Percentiles rank a stretch among this genome's conserved stretches.
phyloP scores from a whole-genome alignment of 1,140 invertebrate species.

The Pogonognathellus flavescens region DNA sequence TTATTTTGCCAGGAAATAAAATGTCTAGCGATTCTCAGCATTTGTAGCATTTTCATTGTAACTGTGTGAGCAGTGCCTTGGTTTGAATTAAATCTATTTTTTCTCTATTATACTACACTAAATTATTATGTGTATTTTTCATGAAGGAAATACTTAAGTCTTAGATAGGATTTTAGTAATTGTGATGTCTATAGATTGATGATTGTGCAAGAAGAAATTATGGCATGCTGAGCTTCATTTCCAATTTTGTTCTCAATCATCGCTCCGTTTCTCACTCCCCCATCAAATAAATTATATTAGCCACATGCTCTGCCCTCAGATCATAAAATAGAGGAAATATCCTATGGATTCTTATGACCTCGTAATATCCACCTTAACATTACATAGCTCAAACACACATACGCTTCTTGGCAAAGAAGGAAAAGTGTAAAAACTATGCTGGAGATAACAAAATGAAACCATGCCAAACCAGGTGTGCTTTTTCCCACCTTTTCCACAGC shows the following conservation, averaged over 20 bases:
- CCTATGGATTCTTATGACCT: conserved; percentile 48
- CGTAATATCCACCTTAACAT: not conserved
- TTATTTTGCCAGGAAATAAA: too few species aligned
- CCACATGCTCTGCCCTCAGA: conserved; percentile 33
- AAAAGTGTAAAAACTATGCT: not conserved
- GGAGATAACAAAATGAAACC: conserved; percentile 22
- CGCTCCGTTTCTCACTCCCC: conserved; percentile 4
- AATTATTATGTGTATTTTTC: too few species aligned
- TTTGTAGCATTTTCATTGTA: too few species aligned
- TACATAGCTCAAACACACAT: not conserved
- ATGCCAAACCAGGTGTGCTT: conserved; percentile 38
- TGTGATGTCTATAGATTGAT: too few species aligned
- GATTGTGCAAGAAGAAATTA: too few species aligned
- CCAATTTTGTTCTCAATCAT: conserved; percentile 38
- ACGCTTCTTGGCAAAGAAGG: conserved; percentile 2
- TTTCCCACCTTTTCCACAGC: conserved; percentile 18
- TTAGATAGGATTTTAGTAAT: too few species aligned
- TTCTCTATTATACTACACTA: too few species aligned
- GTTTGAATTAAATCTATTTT: too few species aligned
- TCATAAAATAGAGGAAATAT: conserved; percentile 47
- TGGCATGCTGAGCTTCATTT: conserved; percentile 41
- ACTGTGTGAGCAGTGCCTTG: too few species aligned
- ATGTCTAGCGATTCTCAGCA: too few species aligned
- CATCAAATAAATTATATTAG: conserved; percentile 46
- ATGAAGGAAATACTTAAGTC: too few species aligned